Base-by-base conservation (phyloP, 2,113 vertebrate genomes). In the Oryctolagus cuniculus region DNA sequence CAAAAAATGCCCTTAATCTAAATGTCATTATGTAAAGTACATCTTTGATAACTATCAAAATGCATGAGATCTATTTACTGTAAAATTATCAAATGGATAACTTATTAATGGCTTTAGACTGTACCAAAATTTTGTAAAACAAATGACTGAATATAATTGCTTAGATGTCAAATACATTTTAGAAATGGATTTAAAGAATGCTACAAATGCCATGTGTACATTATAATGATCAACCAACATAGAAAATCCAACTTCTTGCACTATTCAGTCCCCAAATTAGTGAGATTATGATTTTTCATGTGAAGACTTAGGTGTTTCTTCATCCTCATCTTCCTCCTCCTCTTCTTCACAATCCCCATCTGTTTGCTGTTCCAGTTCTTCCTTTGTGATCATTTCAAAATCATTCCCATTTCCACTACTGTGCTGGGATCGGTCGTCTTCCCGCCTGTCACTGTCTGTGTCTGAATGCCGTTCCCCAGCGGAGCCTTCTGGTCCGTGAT, bases 341-440 rank as follows among this genome's bases (percentile, higher is more conserved):
- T 98, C 98, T 58, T 99, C 99, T n/a, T 99, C 99, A 93, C 99
- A 99, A 8, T 98, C 99, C 67, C 99, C 99, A 78, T 99, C 99
- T 19, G 99, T 99, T 96, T 99, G 99, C 98, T 99, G 99, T 97
- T 99, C 99, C 97, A 99, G 98, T 99, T 99, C 99, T 96, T 99
- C 99, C 96, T 99, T 99, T 97, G 99, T 99, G 98, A 99, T 99
- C 99, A 99, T 99, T 98, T 99, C 99, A 98, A 99, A 99, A 98
- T 99, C 99, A 98, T 99, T 99, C 91, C 99, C 99, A 86, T 99
- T 99, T 91, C 99, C 99, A 96, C 99, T 99, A 99, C 99, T 99
- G 98, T 99, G 99, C 92, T 99, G 99, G 81, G 99, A 99, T 10
- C 99, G 98, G 87, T 99, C 99, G 4, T 99, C 99, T 95, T 99